A percentile compares a stretch with the other conserved stretches of the same genome.
Evolutionary conservation across 2,113 vertebrate species (phyloP).

Genomic region (Vimba vimba): DNA sequence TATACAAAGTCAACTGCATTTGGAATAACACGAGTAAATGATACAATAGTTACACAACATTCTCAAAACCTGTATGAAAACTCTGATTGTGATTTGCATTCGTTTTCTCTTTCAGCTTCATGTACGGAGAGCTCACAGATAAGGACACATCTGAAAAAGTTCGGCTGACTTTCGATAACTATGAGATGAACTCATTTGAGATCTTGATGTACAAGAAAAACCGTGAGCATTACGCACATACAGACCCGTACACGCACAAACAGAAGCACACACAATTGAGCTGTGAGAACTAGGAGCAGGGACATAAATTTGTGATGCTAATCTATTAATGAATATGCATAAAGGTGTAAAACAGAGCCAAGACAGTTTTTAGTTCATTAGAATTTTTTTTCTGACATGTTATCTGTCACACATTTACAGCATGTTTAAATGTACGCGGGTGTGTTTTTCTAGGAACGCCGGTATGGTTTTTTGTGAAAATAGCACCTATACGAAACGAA

Average conservation of each 20-base stretch:
- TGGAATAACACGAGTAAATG: neutral
- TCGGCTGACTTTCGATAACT: slow-evolving; percentile 97
- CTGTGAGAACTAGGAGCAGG: neutral
- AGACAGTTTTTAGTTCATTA: slow-evolving; percentile 55
- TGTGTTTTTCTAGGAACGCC: slow-evolving; percentile 87
- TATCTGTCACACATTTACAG: neutral
- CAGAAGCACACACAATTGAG: slow-evolving; percentile 1
- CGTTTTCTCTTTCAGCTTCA: slow-evolving; percentile 85
- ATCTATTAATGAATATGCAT: slow-evolving; percentile 65
- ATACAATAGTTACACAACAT: neutral
- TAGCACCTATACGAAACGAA: slow-evolving; percentile 97
- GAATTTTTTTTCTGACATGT: neutral
- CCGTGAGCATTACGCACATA: slow-evolving; percentile 82
- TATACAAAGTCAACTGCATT: neutral
- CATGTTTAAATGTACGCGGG: slow-evolving; percentile 3
- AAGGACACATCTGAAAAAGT: slow-evolving; percentile 98
- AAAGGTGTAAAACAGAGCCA: slow-evolving; percentile 61
- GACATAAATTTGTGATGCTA: slow-evolving; percentile 64
- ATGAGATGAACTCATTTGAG: slow-evolving; percentile 99
- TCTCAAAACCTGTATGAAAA: neutral
- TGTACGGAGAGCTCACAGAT: slow-evolving; percentile 98
- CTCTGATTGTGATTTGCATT: slow-evolving; percentile 23
- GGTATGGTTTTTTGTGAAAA: slow-evolving; percentile 99
- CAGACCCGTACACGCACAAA: slow-evolving; percentile 10
- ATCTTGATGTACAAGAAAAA: slow-evolving; percentile 99